These are phyloP conservation scores for Prionailurus viverrinus DNA, from an alignment of 2,113 vertebrate species.

Conservation along the genomic window DNA sequence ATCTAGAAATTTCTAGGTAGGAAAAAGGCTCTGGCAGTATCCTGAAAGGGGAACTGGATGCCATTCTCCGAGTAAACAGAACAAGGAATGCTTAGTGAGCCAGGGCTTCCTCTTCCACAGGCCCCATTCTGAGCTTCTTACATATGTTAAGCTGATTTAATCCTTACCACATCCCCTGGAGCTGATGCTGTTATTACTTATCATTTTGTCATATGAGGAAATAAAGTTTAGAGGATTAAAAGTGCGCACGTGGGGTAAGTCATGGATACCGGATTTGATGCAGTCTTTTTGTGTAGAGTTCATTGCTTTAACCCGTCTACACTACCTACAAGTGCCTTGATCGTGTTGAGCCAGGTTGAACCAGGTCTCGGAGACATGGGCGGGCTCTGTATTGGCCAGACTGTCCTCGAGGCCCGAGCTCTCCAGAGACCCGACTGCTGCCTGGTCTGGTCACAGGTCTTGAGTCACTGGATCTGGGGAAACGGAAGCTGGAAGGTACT, in stretches of 20 bases:
- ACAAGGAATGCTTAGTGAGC: background rate
- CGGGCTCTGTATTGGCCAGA: background rate
- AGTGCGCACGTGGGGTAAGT: no score
- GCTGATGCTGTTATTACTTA: background rate
- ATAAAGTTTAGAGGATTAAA: background rate
- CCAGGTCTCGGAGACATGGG: background rate
- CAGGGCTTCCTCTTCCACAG: background rate
- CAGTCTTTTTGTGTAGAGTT: background rate
- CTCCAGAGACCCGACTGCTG: background rate
- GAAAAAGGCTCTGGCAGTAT: background rate
- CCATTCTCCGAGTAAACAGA: background rate
- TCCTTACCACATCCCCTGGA: background rate
- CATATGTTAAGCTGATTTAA: background rate
- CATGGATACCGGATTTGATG: background rate
- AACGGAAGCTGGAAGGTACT: fast-evolving
- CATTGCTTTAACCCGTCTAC: background rate
- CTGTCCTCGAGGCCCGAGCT: background rate
- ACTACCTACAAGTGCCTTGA: background rate
- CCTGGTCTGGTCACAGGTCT: background rate
- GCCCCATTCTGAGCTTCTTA: background rate
- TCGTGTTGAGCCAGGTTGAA: fast-evolving
- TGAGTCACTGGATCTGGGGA: background rate
- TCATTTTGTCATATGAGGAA: conserved; percentile 10
- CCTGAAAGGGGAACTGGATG: background rate
- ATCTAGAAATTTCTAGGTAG: background rate